Base-by-base conservation (phyloP, 64 coral and sea anemone genomes). In the Porites australiensis region DNA sequence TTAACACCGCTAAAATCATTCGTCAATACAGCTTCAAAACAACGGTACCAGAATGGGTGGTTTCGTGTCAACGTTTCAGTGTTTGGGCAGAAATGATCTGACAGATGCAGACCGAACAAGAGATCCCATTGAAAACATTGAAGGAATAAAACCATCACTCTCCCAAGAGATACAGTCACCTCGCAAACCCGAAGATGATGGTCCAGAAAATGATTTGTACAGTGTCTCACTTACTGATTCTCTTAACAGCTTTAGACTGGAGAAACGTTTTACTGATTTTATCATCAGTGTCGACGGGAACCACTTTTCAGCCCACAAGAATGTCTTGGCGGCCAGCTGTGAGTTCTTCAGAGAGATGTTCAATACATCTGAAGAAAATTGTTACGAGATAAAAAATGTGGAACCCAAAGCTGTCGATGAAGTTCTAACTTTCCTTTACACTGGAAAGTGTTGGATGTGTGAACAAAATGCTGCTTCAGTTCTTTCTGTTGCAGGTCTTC, bases 241-340 rank as follows among this genome's bases (percentile, higher is more conserved):
- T 68, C 81, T 84, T 3, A 84, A 84, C 18, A 50, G 45, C 18
- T 84, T 68, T 11, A 64, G 81, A 22, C 61, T 68, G 44, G 44
- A 84, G 9, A 52, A 19, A 12, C 63, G 46, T 22, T 84, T 84
- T 65, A 68, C 81, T 51, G 81, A 84, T 45, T 84, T 68, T 48
- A 84, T 46, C 6, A 68, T 84, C 12, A 68, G 12, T 66, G 81
- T 84, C 14, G 47, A 51, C 21, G 46, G 63, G 4, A 69, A 69
- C 60, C 44, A 68, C 51, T 84, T 84, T 69, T 63, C 81, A 18
- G 63, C 64, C 27, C 81, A 84, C 81, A 84, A 47, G 52, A 84
- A 84, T 84, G 81, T 84, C 2, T 48, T 84, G 81, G 81, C 81
- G 22, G 61, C 81, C 14, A 50, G 81, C 64, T 69, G 60, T 84